These are phyloP conservation scores for Lagria hirta DNA, from an alignment of 2,888 invertebrate species.

Conservation along the genomic window DNA sequence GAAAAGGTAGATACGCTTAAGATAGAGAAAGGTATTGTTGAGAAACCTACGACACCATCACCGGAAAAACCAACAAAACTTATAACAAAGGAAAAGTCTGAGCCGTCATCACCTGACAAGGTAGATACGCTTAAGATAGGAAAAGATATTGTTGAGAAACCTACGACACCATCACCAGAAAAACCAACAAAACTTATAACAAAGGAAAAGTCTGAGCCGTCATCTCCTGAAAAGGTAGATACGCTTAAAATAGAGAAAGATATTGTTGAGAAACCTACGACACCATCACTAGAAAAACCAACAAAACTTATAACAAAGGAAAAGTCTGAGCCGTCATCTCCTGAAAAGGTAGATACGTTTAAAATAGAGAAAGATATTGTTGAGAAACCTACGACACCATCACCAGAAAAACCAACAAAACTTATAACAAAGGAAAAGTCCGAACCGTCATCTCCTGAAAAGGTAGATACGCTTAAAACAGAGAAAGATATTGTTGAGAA, in stretches of 20 bases:
- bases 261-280: background rate
- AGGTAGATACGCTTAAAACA: too few species aligned
- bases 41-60: too few species aligned
- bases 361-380: conserved; percentile 1
- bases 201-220: too few species aligned
- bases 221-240: conserved; percentile 1
- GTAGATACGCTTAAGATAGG: too few species aligned
- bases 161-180: too few species aligned
- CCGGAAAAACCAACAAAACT: too few species aligned
- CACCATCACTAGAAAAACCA: background rate
- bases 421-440: background rate
- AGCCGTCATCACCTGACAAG: too few species aligned
- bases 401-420: background rate
- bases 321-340: conserved; percentile 10
- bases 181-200: background rate
- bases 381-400: background rate
- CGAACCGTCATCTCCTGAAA: conserved; percentile 5
- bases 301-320: conserved; percentile 14
- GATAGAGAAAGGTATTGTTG: too few species aligned
- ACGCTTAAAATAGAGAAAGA: background rate
- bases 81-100: too few species aligned
- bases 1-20: too few species aligned
- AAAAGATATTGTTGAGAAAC: too few species aligned
- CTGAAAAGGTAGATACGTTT: conserved; percentile 6
- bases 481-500: conserved; percentile 11